These are phyloP conservation scores for Hymenochirus boettgeri DNA, from an alignment of 2,113 vertebrate genomes.

Conservation along the genomic window DNA sequence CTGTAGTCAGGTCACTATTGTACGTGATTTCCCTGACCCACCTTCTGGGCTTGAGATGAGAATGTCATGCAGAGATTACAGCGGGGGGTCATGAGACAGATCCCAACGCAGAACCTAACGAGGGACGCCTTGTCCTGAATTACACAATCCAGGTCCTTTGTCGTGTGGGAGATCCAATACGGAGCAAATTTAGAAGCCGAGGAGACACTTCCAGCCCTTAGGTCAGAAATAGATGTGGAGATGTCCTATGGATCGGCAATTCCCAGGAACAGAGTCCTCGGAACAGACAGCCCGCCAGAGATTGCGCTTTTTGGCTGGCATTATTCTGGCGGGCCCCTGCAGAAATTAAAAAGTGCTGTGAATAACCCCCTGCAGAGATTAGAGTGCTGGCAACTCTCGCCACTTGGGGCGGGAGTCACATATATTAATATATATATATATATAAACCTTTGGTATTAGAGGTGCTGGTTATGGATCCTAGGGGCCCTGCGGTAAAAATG, in stretches of 20 bases:
- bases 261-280: constrained; percentile 2
- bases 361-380: constrained; percentile 2
- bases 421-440: no score
- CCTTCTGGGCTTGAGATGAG: constrained; percentile 69
- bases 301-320: background rate
- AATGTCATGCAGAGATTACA: constrained; percentile 82
- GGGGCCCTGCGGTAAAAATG: background rate
- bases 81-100: constrained; percentile 69
- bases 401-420: background rate
- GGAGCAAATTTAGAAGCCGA: background rate
- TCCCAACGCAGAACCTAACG: constrained; percentile 46
- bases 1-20: no score
- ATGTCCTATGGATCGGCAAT: background rate
- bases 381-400: background rate
- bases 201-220: background rate
- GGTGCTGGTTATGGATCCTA: background rate
- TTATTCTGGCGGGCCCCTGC: background rate
- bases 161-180: background rate
- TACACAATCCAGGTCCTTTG: background rate
- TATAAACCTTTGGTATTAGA: background rate
- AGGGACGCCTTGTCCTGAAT: constrained; percentile 32
- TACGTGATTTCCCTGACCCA: no score
- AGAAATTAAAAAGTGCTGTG: constrained; percentile 9
- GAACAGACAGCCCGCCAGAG: background rate
- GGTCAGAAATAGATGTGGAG: background rate